phyloP scores from a whole-genome alignment of 2,888 invertebrate genomes.

The Watsonalla binaria region DNA sequence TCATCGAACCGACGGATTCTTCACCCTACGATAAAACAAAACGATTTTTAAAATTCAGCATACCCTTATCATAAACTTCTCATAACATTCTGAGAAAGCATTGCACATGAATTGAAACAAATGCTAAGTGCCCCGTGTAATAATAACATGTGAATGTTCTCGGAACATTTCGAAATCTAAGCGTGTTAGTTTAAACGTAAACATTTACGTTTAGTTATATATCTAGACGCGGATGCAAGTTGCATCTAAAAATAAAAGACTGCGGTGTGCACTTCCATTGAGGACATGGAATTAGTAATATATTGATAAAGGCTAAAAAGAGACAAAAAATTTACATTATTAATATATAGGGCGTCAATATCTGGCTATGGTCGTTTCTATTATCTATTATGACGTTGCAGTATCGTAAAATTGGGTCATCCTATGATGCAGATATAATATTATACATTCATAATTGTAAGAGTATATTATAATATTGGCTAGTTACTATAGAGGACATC shows the following conservation, averaged over 20 bases:
- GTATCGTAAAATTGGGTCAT: neutral
- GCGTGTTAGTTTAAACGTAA: constrained; percentile 63
- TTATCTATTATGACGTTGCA: no score
- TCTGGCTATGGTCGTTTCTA: neutral
- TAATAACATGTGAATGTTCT: constrained; percentile 43
- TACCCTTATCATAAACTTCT: neutral
- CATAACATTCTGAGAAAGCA: neutral
- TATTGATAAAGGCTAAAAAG: neutral
- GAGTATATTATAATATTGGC: neutral
- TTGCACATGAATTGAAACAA: neutral
- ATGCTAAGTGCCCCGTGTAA: constrained; percentile 18
- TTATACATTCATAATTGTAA: neutral
- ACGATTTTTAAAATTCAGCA: neutral
- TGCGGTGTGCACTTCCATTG: constrained; percentile 35
- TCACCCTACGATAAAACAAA: constrained; percentile 73
- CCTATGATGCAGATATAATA: neutral
- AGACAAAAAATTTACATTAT: neutral
- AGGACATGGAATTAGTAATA: constrained; percentile 10
- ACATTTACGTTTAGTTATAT: constrained; percentile 62
- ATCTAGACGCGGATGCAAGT: constrained; percentile 59
- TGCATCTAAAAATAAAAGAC: constrained; percentile 49
- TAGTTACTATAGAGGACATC: constrained; percentile 19
- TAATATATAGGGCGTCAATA: neutral
- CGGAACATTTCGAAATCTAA: constrained; percentile 62
- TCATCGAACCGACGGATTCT: constrained; percentile 85